These are phyloP conservation scores for Heterodera carotae DNA, from an alignment of 1,140 invertebrate species.

Conservation along the genomic window DNA sequence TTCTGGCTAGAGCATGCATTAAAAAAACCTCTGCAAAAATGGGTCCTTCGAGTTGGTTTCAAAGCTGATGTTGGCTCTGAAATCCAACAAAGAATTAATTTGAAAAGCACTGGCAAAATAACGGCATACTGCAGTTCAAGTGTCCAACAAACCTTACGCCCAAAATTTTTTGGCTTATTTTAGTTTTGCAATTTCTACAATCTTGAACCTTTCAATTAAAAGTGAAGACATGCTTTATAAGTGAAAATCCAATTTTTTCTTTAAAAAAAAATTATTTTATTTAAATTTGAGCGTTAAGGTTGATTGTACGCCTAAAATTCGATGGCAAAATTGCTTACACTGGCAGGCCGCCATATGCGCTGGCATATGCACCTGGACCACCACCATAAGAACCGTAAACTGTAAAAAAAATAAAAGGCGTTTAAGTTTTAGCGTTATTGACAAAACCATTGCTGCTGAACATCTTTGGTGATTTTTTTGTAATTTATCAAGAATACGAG, in stretches of 20 bases:
- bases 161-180: too few relatives aligned
- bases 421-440: background rate
- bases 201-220: too few relatives aligned
- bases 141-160: too few relatives aligned
- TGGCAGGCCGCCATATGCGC: constrained; percentile 5
- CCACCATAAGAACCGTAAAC: constrained; percentile 15
- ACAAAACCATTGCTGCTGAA: background rate
- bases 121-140: too few relatives aligned
- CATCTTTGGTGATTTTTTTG: background rate
- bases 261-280: too few relatives aligned
- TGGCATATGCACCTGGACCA: background rate
- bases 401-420: constrained; percentile 3
- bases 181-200: too few relatives aligned
- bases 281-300: too few relatives aligned
- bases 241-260: too few relatives aligned
- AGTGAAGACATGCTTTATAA: too few relatives aligned
- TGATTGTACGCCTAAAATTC: too few relatives aligned
- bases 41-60: constrained; percentile 40
- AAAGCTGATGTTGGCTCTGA: constrained; percentile 32
- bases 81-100: background rate
- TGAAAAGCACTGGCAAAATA: background rate
- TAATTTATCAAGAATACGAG: background rate
- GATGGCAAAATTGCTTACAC: constrained; percentile 10
- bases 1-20: too few relatives aligned
- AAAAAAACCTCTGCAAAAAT: constrained; percentile 25